Evolutionary conservation across 2,797 vertebrate species (phyloP).

Genomic region (Leucoraja ocellata): DNA sequence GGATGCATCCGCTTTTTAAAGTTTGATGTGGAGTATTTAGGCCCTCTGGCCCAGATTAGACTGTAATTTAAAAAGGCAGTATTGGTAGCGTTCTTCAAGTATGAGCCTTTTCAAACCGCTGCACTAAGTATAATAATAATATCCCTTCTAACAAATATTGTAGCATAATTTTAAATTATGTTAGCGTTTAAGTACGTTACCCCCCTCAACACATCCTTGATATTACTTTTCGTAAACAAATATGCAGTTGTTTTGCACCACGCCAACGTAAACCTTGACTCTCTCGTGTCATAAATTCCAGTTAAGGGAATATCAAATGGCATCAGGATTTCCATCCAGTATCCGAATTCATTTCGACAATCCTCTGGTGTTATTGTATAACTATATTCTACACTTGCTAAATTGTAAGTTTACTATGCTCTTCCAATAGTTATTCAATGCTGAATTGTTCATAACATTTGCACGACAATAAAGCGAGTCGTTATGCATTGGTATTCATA

Average conservation of each 20-base stretch:
- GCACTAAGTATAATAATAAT: not conserved
- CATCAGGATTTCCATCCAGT: not conserved
- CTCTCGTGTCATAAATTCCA: not conserved
- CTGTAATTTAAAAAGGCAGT: not conserved
- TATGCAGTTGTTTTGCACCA: not conserved
- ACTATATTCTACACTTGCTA: not conserved
- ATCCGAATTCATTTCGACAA: not conserved
- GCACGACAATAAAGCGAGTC: not conserved
- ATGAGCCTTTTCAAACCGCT: not conserved
- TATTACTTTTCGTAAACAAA: not conserved
- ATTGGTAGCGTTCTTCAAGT: too few species aligned
- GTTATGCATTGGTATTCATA: not conserved
- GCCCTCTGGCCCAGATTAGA: not conserved
- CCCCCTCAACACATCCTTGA: not conserved
- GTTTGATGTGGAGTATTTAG: not conserved
- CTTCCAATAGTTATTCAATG: not conserved
- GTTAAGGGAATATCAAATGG: not conserved
- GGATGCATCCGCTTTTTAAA: too few species aligned
- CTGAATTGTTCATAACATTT: not conserved
- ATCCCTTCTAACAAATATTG: too few species aligned
- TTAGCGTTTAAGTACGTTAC: not conserved
- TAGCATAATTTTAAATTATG: slow-evolving; percentile 5
- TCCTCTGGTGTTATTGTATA: not conserved
- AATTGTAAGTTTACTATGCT: not conserved
- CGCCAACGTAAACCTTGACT: not conserved